Evolutionary conservation across 2,113 vertebrate genomes (phyloP).

Genomic region (Podocnemis expansa): DNA sequence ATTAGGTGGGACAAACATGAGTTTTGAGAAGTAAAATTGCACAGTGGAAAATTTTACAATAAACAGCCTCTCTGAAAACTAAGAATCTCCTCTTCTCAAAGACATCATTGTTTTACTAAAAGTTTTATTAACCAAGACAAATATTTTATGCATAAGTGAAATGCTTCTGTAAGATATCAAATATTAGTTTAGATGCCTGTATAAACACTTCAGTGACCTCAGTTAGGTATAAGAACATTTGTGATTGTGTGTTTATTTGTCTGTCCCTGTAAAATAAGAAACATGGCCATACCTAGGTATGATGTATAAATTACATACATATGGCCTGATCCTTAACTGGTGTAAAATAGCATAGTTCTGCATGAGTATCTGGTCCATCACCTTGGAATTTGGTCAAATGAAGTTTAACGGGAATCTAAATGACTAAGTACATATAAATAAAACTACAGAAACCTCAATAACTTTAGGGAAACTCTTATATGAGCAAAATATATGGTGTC

Average conservation of each 20-base stretch:
- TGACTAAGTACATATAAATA: not conserved
- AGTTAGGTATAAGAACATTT: constrained; percentile 43
- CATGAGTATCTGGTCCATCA: not conserved
- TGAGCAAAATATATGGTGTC: not conserved
- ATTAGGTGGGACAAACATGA: not conserved
- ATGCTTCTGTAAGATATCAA: constrained; percentile 39
- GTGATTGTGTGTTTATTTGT: not conserved
- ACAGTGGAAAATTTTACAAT: constrained; percentile 5
- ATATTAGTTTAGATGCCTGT: constrained; percentile 32
- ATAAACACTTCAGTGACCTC: constrained; percentile 37
- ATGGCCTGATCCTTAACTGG: not conserved
- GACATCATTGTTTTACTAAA: constrained; percentile 13
- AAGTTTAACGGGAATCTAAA: not conserved
- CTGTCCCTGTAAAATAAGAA: constrained; percentile 27
- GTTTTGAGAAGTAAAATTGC: not conserved
- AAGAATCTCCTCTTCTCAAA: constrained; percentile 37
- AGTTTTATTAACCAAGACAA: constrained; percentile 55
- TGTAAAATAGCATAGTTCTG: not conserved
- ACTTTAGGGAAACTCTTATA: too few species aligned
- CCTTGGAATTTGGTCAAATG: not conserved
- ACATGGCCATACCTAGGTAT: not conserved
- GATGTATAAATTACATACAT: not conserved
- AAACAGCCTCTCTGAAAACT: constrained; percentile 19
- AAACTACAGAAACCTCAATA: too few species aligned
- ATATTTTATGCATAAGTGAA: constrained; percentile 57